Evolutionary conservation across 2,797 vertebrate genomes (phyloP), one percentile per base, ranked within the genome.

Genomic region (Crocidura indochinensis): DNA sequence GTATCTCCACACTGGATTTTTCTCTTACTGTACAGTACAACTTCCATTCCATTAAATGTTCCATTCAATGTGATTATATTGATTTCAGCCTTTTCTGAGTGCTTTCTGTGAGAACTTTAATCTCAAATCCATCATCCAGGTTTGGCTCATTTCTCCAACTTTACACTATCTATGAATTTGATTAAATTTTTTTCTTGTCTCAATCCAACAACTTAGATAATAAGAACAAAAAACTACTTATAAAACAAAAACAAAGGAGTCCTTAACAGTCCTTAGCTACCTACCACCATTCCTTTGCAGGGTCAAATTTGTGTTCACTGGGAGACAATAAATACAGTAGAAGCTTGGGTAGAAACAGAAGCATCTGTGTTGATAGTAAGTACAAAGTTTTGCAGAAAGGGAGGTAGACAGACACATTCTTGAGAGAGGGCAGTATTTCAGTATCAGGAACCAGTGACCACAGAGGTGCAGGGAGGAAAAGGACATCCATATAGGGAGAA

Each of bases 101-200:
- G 62, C 44, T 90, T 17, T 4, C 31, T 44, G 51, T 53, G 51
- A 10, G 29, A 71, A 60, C n/a, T 86, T 94, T 67, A n/a, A 19
- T 82, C 29, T 78, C 38, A 14, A 81, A 69, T 77, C 10, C 24
- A 47, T 74, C 46, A 84, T 12, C 19, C 38, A 0, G 17, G n/a
- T 62, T 60, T 31, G 51, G 53, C n/a, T 87, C 2, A 87, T 81
- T 78, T 75, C 62, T 44, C 85, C 44, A 78, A 9, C 44, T 87
- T 71, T 14, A 53, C 22, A 15, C 26, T 31, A 46, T 27, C 51
- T 64, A 74, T 12, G 68, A 44, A 51, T 62, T 75, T 84, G 56
- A 14, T 62, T 17, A 44, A 51, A 77, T 14, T 14, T 91, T 84
- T 49, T 88, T 65, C 67, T 72, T 8, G 20, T 72, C 29, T 78